Evolutionary conservation across 2,797 vertebrate species (phyloP).

Genomic region (Gymnocypris eckloni): DNA sequence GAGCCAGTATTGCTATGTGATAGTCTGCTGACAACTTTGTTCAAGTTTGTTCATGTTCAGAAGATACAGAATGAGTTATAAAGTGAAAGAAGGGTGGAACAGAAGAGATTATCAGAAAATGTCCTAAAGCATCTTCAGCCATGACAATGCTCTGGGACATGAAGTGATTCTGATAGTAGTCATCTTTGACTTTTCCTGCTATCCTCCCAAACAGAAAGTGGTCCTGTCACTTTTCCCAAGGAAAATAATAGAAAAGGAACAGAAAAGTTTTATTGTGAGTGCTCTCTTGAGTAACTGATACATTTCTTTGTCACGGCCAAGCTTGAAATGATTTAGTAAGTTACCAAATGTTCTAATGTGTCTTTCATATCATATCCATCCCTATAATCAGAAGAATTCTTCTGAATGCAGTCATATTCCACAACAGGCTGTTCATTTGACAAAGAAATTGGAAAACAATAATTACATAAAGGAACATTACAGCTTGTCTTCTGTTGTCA

Average conservation of each 20-base stretch:
- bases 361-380: constrained; percentile 16
- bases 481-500: constrained; percentile 26
- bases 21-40: constrained; percentile 4
- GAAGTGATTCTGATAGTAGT: constrained; percentile 23
- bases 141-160: constrained; percentile 29
- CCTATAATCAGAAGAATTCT: constrained; percentile 15
- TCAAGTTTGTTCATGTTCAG: constrained; percentile 21
- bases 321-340: not conserved
- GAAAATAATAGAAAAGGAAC: not conserved
- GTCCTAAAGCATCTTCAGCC: constrained; percentile 28
- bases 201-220: constrained; percentile 8
- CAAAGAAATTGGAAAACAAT: constrained; percentile 39
- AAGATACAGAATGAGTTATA: constrained; percentile 16
- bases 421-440: constrained; percentile 16
- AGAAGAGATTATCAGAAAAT: constrained; percentile 34
- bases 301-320: not conserved
- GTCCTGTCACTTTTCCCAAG: not conserved
- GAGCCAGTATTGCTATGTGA: not conserved
- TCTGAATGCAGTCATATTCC: constrained; percentile 18
- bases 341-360: not conserved
- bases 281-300: not conserved
- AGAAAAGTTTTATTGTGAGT: not conserved
- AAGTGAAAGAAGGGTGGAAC: constrained; percentile 15
- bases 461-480: constrained; percentile 14
- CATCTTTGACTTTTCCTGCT: constrained; percentile 24